phyloP scores from a whole-genome alignment of 2,113 vertebrate genomes.

The Pedionomus torquatus region DNA sequence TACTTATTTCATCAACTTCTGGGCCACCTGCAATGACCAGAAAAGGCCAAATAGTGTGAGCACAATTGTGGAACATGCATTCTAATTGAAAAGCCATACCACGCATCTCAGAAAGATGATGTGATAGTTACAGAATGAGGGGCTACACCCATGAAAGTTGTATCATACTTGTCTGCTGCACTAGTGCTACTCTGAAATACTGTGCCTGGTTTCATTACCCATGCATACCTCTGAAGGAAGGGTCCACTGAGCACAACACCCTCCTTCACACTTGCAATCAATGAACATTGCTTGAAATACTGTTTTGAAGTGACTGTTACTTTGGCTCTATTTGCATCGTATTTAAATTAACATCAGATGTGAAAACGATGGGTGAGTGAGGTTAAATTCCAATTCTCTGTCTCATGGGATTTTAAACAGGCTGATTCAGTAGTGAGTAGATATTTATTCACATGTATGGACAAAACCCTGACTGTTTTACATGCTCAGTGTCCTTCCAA shows the following conservation, averaged over 20 bases:
- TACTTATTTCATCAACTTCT: background rate
- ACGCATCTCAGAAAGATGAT: background rate
- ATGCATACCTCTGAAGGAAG: fast-evolving
- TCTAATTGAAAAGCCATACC: background rate
- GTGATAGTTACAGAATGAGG: background rate
- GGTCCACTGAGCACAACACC: fast-evolving
- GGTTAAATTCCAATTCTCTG: slow-evolving; percentile 14
- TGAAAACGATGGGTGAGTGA: background rate
- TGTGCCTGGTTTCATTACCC: background rate
- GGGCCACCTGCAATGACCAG: background rate
- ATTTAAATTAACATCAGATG: background rate
- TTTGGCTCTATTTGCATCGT: background rate
- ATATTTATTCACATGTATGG: background rate
- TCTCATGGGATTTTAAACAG: background rate
- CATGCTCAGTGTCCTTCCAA: fast-evolving
- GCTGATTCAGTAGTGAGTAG: background rate
- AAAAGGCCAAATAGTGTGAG: background rate
- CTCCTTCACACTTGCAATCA: background rate
- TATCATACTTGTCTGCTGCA: background rate
- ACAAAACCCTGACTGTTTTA: background rate
- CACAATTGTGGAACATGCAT: fast-evolving
- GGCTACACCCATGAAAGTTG: fast-evolving
- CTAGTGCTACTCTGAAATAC: background rate
- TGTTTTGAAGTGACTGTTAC: background rate
- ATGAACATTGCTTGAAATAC: background rate